Conservation (phyloP, 2,113 vertebrate species). For the Oncorhynchus masou region DNA sequence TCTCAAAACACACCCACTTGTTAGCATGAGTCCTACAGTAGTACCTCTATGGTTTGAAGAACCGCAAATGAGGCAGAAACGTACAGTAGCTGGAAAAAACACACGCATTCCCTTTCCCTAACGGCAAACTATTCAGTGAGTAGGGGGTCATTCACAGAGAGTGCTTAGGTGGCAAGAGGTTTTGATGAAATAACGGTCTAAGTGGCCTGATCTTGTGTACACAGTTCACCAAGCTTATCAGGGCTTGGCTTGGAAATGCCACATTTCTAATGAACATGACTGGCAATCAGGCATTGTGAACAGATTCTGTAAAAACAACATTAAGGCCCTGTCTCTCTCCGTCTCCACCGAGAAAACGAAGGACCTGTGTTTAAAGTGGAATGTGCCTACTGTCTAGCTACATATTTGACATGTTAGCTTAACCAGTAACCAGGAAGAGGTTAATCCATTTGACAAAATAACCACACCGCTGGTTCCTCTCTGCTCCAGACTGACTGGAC, state of each 20-base stretch:
- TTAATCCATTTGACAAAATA: slow-evolving; percentile 6
- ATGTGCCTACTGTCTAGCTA: slow-evolving; percentile 5
- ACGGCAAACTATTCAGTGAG: background rate
- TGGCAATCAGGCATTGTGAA: background rate
- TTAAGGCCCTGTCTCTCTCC: background rate
- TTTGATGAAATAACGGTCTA: background rate
- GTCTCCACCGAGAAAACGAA: background rate
- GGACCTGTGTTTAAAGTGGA: background rate
- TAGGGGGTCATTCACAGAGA: background rate
- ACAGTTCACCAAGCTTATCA: background rate
- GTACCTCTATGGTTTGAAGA: background rate
- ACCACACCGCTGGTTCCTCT: background rate
- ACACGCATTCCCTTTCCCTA: background rate
- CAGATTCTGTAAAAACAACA: background rate
- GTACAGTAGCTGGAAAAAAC: background rate
- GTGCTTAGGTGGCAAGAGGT: background rate
- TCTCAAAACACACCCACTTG: background rate
- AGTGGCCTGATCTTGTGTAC: background rate
- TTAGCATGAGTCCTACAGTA: background rate
- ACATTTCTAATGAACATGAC: background rate
- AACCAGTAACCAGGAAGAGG: slow-evolving; percentile 15
- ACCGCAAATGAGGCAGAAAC: background rate
- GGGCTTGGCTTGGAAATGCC: background rate
- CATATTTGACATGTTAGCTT: background rate
- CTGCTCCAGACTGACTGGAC: too few relatives aligned